Percentiles rank a stretch among this genome's conserved stretches.
Conservation (phyloP, 2,888 invertebrate species). For the Nysson spinosus region DNA sequence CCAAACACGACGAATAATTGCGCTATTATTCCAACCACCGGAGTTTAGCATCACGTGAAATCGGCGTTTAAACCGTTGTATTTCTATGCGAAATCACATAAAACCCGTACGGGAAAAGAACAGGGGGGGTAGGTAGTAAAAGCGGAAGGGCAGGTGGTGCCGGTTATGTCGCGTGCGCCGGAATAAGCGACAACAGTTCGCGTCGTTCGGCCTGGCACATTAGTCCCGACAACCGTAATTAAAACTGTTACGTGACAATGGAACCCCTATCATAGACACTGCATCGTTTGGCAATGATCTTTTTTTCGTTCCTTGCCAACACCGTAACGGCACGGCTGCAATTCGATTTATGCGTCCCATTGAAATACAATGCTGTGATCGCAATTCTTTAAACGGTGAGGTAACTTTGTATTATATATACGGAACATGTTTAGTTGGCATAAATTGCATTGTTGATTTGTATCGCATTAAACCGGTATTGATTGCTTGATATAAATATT, state of each 20-base stretch:
- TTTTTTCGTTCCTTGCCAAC: not conserved
- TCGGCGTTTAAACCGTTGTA: not conserved
- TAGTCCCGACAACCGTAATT: slow-evolving; percentile 58
- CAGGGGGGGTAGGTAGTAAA: slow-evolving; percentile 30
- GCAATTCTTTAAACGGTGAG: not conserved
- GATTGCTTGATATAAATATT: no score
- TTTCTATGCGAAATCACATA: slow-evolving; percentile 1
- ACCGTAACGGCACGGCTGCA: slow-evolving; percentile 7
- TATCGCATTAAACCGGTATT: no score
- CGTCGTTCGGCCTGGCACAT: slow-evolving; percentile 56
- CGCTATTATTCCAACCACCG: no score
- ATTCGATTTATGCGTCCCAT: slow-evolving; percentile 31
- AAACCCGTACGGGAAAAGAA: not conserved
- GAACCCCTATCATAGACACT: slow-evolving; percentile 16
- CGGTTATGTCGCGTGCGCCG: slow-evolving; percentile 53
- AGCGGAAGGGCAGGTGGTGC: slow-evolving; percentile 56
- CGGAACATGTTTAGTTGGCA: not conserved
- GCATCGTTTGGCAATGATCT: slow-evolving; percentile 33
- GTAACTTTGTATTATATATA: no score
- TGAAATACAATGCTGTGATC: slow-evolving; percentile 9
- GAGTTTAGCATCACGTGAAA: no score
- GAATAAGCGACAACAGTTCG: slow-evolving; percentile 52
- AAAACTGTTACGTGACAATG: slow-evolving; percentile 61
- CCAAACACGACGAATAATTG: no score
- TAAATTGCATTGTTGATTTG: not conserved